A percentile compares a stretch with the other conserved stretches of the same genome.
Evolutionary conservation across 2,113 vertebrate species (phyloP).

Genomic region (Dasyornis broadbenti): DNA sequence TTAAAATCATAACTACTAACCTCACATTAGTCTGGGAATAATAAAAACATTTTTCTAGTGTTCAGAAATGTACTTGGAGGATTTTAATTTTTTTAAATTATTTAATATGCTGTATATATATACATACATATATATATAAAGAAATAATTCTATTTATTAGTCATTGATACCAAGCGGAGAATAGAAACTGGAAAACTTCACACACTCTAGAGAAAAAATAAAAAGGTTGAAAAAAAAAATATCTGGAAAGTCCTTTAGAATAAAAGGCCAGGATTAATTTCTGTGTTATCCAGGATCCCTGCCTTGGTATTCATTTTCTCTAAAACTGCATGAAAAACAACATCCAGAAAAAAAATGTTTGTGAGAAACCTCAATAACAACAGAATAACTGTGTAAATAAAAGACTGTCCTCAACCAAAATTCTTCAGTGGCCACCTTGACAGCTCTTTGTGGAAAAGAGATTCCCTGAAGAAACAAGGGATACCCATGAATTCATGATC

Average conservation of each 20-base stretch:
- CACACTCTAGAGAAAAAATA: not conserved
- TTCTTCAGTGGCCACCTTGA: not conserved
- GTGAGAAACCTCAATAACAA: not conserved
- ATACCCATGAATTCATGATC: not conserved
- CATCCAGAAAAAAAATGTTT: not conserved
- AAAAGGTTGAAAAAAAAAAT: not conserved
- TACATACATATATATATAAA: not conserved
- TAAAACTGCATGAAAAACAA: not conserved
- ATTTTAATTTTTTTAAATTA: not conserved
- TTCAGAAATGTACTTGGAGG: not conserved
- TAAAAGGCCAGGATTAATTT: not conserved
- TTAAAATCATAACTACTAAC: not conserved
- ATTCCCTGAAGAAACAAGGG: not conserved
- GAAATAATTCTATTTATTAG: not conserved
- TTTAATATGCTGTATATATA: not conserved
- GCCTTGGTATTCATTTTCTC: not conserved
- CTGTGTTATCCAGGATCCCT: not conserved
- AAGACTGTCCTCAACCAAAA: not conserved
- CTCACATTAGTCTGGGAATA: not conserved
- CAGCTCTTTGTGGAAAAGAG: not conserved
- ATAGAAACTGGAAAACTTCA: not conserved
- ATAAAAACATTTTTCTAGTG: not conserved
- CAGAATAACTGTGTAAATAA: not conserved
- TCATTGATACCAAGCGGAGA: not conserved
- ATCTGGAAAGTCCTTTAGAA: not conserved